A percentile compares a stretch with the other conserved stretches of the same genome.
These are phyloP conservation scores for Lucilia cuprina DNA, from an alignment of 1,140 invertebrate genomes.

Conservation along the genomic window DNA sequence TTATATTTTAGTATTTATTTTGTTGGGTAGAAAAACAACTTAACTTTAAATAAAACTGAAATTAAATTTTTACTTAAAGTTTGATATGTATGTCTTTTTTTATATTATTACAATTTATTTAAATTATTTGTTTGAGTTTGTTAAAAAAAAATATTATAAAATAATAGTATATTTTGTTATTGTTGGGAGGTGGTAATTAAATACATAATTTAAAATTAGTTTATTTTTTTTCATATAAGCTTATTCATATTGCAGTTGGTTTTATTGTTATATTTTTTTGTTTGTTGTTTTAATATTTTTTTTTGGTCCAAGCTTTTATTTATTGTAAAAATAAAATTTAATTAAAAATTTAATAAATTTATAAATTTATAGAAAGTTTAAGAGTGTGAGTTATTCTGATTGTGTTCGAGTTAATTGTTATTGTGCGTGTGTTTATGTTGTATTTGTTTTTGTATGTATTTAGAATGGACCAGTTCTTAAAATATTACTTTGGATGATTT, in stretches of 20 bases:
- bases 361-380: background rate
- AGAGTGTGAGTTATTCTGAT: background rate
- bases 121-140: background rate
- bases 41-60: slow-evolving; percentile 37
- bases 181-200: background rate
- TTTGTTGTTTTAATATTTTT: background rate
- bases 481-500: too few relatives aligned
- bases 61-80: slow-evolving; percentile 34
- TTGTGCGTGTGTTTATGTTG: background rate
- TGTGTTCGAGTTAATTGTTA: background rate
- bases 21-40: background rate
- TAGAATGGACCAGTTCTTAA: too few relatives aligned
- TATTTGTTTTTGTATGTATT: background rate
- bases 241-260: background rate
- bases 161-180: background rate
- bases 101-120: slow-evolving; percentile 23
- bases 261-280: background rate
- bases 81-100: slow-evolving; percentile 39
- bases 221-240: background rate
- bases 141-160: background rate
- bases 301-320: slow-evolving; percentile 42
- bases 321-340: slow-evolving; percentile 1
- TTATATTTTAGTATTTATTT: background rate
- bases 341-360: background rate
- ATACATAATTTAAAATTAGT: background rate